Conservation (phyloP, 2,888 invertebrate species). For the Hoplodrina blanda region DNA sequence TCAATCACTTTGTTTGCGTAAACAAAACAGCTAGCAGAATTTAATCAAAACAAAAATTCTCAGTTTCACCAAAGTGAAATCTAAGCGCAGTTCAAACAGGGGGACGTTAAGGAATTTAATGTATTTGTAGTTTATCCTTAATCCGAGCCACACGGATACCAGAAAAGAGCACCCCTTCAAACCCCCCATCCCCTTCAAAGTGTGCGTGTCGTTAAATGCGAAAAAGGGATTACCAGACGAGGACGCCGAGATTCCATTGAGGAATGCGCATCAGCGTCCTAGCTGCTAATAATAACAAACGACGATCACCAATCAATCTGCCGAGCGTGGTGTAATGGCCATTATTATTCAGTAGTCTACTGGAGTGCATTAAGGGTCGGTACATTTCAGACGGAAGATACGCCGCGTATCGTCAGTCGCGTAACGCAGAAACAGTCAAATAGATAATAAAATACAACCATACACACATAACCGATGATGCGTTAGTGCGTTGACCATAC, state of each 20-base stretch:
- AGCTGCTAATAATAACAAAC: slow-evolving; percentile 26
- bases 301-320: neutral
- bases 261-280: slow-evolving; percentile 19
- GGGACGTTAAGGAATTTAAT: slow-evolving; percentile 29
- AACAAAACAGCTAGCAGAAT: neutral
- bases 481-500: too few species aligned
- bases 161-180: slow-evolving; percentile 20
- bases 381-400: too few species aligned
- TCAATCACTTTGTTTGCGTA: too few species aligned
- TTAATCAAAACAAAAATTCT: slow-evolving; percentile 10
- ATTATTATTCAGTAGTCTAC: too few species aligned
- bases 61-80: neutral
- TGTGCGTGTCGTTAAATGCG: slow-evolving; percentile 32
- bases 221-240: slow-evolving; percentile 26
- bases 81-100: slow-evolving; percentile 26
- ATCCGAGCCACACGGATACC: slow-evolving; percentile 9
- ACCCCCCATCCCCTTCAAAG: slow-evolving; percentile 2
- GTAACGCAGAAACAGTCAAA: too few species aligned
- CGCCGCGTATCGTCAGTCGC: too few species aligned
- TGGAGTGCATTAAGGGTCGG: too few species aligned
- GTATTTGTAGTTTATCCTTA: slow-evolving; percentile 44
- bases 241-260: slow-evolving; percentile 25
- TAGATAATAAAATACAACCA: too few species aligned
- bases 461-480: too few species aligned
- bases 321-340: neutral